These are phyloP conservation scores for Micromesistius poutassou DNA, from an alignment of 2,797 vertebrate genomes.

Conservation along the genomic window DNA sequence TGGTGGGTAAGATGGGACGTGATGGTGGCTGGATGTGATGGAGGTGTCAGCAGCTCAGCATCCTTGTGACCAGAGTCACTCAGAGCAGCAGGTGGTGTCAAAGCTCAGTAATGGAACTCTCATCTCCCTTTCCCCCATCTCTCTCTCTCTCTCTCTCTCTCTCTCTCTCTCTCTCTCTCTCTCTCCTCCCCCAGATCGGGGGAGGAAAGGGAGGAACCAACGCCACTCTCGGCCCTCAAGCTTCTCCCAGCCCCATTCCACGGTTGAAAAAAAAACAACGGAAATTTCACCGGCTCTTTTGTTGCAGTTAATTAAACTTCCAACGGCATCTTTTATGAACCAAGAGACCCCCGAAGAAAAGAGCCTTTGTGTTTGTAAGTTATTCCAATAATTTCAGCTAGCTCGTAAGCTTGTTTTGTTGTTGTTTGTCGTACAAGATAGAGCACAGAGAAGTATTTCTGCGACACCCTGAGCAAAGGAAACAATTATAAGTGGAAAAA, in stretches of 20 bases:
- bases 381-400: background rate
- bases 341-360: background rate
- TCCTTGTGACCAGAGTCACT: conserved; percentile 65
- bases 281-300: background rate
- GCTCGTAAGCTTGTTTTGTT: background rate
- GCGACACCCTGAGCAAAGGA: background rate
- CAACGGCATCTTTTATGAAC: background rate
- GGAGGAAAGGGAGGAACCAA: background rate
- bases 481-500: background rate
- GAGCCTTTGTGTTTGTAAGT: background rate
- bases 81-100: conserved; percentile 65
- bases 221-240: background rate
- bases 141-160: no score
- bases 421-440: background rate
- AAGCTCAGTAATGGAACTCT: conserved; percentile 71
- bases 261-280: background rate
- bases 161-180: background rate
- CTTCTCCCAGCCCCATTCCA: background rate
- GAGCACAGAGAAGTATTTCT: background rate
- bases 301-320: background rate
- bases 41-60: conserved; percentile 71
- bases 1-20: no score
- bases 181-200: background rate
- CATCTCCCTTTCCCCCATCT: conserved; percentile 28
- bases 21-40: conserved; percentile 60